These are phyloP conservation scores for Spatulosminthurus flaviceps DNA, from an alignment of 2,888 invertebrate genomes.

Conservation along the genomic window DNA sequence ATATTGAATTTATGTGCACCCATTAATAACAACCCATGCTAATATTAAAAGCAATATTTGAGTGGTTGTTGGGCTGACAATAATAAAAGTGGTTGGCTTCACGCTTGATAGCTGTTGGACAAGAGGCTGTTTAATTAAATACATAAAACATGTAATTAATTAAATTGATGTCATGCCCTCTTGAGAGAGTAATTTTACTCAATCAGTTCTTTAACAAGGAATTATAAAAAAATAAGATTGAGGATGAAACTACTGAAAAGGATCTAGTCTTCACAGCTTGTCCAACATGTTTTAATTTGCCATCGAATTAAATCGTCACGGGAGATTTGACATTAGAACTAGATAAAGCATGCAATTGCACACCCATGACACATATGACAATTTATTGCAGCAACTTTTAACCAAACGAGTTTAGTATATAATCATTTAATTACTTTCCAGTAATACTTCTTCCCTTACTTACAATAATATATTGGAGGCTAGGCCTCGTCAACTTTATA, in stretches of 20 bases:
- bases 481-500: no score
- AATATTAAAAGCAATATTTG: no score
- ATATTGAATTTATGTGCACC: no score
- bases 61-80: no score
- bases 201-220: not conserved
- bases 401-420: not conserved
- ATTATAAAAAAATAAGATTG: not conserved
- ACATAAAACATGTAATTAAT: conserved; percentile 1
- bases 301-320: not conserved
- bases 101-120: not conserved
- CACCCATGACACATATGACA: not conserved
- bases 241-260: not conserved
- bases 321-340: not conserved
- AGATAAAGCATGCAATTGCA: conserved; percentile 1
- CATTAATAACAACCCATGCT: no score
- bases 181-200: not conserved
- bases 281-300: conserved; percentile 14
- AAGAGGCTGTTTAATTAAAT: no score
- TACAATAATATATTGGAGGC: no score
- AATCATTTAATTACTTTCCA: not conserved
- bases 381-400: conserved; percentile 10
- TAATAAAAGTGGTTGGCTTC: not conserved
- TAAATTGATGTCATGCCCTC: conserved; percentile 15
- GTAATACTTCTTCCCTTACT: no score
- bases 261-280: not conserved